Conservation (phyloP, 2,797 vertebrate genomes). For the Sebastes trivittatus region DNA sequence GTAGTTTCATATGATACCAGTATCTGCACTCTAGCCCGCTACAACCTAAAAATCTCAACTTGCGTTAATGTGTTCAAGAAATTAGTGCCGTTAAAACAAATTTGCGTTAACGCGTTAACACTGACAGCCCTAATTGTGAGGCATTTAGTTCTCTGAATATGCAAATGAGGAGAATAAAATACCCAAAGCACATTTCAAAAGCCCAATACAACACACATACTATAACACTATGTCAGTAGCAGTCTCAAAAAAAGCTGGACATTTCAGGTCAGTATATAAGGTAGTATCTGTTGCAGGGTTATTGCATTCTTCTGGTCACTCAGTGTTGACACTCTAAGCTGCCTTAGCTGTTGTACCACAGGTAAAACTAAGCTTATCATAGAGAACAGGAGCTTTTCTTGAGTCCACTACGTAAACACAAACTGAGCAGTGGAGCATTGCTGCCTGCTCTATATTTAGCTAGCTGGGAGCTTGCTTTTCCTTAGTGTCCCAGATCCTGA, state of each 20-base stretch:
- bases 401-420: slow-evolving; percentile 46
- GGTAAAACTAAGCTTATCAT: slow-evolving; percentile 27
- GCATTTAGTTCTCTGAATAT: neutral
- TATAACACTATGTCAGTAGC: neutral
- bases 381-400: slow-evolving; percentile 39
- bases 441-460: slow-evolving; percentile 67
- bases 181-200: neutral
- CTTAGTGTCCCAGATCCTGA: slow-evolving; percentile 63
- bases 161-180: neutral
- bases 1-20: too few species aligned
- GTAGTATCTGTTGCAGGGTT: neutral
- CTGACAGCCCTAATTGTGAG: neutral
- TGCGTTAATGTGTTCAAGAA: too few species aligned
- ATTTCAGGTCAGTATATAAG: neutral
- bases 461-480: slow-evolving; percentile 53
- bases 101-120: too few species aligned
- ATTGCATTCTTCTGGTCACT: neutral
- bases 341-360: neutral
- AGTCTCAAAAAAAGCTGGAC: neutral
- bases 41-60: too few species aligned
- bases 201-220: neutral
- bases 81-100: too few species aligned
- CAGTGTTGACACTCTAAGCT: neutral
- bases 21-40: too few species aligned
- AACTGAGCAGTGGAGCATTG: slow-evolving; percentile 31